phyloP scores from a whole-genome alignment of 2,113 vertebrate genomes.

The Peromyscus leucopus region DNA sequence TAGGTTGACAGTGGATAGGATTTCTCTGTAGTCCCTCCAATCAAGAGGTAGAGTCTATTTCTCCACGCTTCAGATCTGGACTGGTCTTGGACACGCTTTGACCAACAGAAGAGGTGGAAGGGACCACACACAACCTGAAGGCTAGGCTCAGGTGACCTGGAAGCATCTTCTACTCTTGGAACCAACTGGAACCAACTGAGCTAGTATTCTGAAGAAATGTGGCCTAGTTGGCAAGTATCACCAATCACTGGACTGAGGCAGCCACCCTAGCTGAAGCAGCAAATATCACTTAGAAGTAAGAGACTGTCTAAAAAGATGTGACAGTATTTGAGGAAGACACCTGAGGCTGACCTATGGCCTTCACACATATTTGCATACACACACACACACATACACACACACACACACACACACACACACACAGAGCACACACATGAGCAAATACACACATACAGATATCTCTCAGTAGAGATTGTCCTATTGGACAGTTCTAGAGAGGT shows the following conservation, averaged over 20 bases:
- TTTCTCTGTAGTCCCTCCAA: neutral
- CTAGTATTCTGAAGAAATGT: neutral
- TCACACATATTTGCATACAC: neutral
- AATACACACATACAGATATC: neutral
- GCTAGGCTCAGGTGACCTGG: neutral
- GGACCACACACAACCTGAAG: neutral
- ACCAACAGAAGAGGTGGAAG: neutral
- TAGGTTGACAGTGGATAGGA: neutral
- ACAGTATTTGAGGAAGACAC: neutral
- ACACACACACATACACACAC: neutral
- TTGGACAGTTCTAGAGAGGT: neutral
- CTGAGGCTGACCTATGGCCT: neutral
- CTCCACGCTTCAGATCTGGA: neutral
- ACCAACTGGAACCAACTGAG: neutral
- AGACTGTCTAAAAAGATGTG: neutral
- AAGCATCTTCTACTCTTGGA: neutral
- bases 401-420: too few relatives aligned
- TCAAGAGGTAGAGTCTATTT: neutral
- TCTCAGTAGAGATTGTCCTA: neutral
- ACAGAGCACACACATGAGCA: neutral
- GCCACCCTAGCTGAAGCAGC: neutral
- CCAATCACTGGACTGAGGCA: neutral
- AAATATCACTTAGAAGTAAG: neutral
- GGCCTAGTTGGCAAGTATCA: neutral
- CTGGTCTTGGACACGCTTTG: neutral